Evolutionary conservation across 2,797 vertebrate species (phyloP), one percentile per base, ranked within the genome.

Genomic region (Trachops cirrhosus): DNA sequence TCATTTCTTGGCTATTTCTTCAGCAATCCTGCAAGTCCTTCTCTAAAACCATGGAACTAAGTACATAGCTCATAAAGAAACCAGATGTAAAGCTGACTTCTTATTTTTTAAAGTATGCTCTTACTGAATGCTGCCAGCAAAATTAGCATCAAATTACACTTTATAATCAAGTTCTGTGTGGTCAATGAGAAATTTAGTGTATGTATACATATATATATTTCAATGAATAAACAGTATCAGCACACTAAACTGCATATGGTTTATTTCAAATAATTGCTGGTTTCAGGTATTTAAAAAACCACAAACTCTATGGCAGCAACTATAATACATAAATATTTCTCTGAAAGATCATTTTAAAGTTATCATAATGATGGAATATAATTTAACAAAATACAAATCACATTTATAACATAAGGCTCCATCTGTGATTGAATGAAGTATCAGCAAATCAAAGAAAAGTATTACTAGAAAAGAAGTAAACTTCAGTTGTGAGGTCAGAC

Each of bases 391-490:
- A 97, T 97, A 98, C 97, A 98, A 98, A 96, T 98, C 86, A 98
- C 95, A 98, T 98, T 98, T 98, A 98, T 95, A 98, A 97, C 97
- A 96, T 98, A 98, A 99, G 98, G 98, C 98, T 98, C 97, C 98
- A 98, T 98, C 97, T 98, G 98, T 98, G 98, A 98, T 98, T 98
- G 98, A 97, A 98, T 97, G 98, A 97, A 97, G 97, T 97, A 98
- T 98, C 98, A 98, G 98, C 97, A 98, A 98, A 98, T 71, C 52
- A 98, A 98, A 98, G 67, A 98, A 98, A 96, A 96, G 93, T 97
- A 97, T 93, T 95, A 87, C 87, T 91, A 97, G 93, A 97, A 95
- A 98, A 97, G 89, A 95, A 94, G 93, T 97, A 97, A 98, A 97
- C 67, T 71, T 90, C 59, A 98, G 93, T 82, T 96, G 89, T 44